phyloP scores from a whole-genome alignment of 1,140 invertebrate species.

The Anastatus disparis region DNA sequence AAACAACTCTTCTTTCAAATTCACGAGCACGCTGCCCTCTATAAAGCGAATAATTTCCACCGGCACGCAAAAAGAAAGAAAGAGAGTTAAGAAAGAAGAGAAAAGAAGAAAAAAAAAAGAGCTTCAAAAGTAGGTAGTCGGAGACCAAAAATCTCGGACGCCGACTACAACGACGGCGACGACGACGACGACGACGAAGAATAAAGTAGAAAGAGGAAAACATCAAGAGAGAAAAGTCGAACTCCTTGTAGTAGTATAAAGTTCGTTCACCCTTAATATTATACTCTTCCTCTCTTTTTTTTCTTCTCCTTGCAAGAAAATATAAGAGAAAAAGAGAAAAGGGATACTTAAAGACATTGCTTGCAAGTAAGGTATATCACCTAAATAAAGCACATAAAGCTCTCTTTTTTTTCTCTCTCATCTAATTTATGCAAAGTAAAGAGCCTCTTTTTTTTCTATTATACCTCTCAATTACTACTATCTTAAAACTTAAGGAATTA shows the following conservation, averaged over 20 bases:
- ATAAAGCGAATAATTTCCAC: conserved; percentile 10
- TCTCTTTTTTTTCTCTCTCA: too few species aligned
- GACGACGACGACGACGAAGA: too few species aligned
- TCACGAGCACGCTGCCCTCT: background rate
- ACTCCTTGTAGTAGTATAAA: conserved; percentile 8
- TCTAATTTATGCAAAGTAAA: conserved; percentile 21
- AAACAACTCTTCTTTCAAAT: background rate
- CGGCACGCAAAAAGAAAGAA: background rate
- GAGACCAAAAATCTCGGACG: too few species aligned
- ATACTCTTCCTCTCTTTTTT: too few species aligned
- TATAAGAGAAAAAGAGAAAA: too few species aligned
- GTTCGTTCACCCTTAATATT: conserved; percentile 29
- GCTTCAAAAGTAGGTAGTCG: too few species aligned
- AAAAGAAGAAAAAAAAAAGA: background rate
- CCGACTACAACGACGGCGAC: too few species aligned
- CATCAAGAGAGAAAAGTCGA: conserved; percentile 23
- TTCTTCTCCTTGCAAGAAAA: too few species aligned
- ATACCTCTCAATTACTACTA: background rate
- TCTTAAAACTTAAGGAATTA: background rate
- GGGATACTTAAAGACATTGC: too few species aligned
- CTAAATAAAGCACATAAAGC: background rate
- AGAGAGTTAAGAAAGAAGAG: background rate
- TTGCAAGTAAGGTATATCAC: background rate
- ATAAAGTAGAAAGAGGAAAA: too few species aligned
- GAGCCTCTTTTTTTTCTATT: conserved; percentile 2